Conservation (phyloP, 2,888 invertebrate genomes). For the Chrysotoxum bicinctum region DNA sequence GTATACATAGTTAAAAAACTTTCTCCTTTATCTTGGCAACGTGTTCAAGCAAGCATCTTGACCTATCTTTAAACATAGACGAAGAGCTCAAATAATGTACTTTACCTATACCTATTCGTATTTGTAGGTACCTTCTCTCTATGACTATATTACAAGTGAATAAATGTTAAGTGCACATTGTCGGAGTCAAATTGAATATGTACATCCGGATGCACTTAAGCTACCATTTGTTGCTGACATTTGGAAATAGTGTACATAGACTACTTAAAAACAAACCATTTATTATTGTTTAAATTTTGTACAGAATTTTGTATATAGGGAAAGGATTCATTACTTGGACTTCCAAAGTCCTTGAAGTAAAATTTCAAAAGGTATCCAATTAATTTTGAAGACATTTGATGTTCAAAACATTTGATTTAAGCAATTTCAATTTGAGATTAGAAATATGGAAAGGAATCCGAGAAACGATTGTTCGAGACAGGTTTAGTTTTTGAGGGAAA, state of each 20-base stretch:
- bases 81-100: background rate
- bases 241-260: background rate
- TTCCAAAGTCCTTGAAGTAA: background rate
- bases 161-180: constrained; percentile 58
- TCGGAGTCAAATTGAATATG: constrained; percentile 33
- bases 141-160: constrained; percentile 13
- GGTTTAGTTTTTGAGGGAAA: no score
- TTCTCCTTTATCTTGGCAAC: background rate
- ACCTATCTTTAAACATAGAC: background rate
- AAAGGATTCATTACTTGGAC: background rate
- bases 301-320: background rate
- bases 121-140: background rate
- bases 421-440: no score
- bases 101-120: background rate
- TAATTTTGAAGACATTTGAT: background rate
- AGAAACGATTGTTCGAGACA: no score
- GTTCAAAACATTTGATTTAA: background rate
- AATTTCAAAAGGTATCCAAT: background rate
- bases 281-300: background rate
- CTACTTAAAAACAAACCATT: background rate
- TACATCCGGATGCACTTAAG: constrained; percentile 58
- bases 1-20: background rate
- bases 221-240: constrained; percentile 28
- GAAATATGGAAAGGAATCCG: no score
- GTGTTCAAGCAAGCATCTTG: constrained; percentile 11